Conservation (phyloP, 2,888 invertebrate species). For the Labia minor region DNA sequence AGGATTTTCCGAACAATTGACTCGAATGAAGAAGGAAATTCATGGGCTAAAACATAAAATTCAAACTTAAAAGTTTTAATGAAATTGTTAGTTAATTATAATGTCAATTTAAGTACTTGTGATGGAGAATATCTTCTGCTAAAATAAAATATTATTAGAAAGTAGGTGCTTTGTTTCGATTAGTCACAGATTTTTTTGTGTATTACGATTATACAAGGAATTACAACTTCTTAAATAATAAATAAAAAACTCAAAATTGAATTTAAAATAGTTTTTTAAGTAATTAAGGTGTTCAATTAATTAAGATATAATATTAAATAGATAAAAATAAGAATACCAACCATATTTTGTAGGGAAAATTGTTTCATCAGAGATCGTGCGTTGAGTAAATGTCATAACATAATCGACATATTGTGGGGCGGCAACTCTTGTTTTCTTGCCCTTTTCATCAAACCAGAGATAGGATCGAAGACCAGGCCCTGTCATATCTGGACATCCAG, state of each 20-base stretch:
- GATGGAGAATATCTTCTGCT: too few species aligned
- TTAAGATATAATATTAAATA: too few species aligned
- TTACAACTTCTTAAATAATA: too few species aligned
- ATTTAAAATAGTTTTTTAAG: too few species aligned
- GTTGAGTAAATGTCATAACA: constrained; percentile 96
- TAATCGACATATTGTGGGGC: constrained; percentile 98
- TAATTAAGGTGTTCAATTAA: too few species aligned
- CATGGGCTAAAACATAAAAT: constrained; percentile 56
- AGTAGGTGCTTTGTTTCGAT: too few species aligned
- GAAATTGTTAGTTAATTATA: constrained; percentile 18
- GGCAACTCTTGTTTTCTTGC: constrained; percentile 92
- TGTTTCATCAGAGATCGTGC: constrained; percentile 91
- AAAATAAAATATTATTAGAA: too few species aligned
- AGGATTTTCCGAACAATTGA: constrained; percentile 91
- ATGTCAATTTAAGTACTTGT: too few species aligned
- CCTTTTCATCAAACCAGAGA: constrained; percentile 97
- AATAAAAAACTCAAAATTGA: too few species aligned
- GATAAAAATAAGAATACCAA: constrained; percentile 40
- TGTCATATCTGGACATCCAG: constrained; percentile 91
- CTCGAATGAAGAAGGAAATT: constrained; percentile 91
- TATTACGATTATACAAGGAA: too few species aligned
- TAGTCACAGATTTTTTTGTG: too few species aligned
- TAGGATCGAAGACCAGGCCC: constrained; percentile 93
- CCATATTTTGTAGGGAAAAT: constrained; percentile 98
- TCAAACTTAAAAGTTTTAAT: constrained; percentile 25